Evolutionary conservation across 1,140 invertebrate species (phyloP).

Genomic region (Drosophila willistoni): DNA sequence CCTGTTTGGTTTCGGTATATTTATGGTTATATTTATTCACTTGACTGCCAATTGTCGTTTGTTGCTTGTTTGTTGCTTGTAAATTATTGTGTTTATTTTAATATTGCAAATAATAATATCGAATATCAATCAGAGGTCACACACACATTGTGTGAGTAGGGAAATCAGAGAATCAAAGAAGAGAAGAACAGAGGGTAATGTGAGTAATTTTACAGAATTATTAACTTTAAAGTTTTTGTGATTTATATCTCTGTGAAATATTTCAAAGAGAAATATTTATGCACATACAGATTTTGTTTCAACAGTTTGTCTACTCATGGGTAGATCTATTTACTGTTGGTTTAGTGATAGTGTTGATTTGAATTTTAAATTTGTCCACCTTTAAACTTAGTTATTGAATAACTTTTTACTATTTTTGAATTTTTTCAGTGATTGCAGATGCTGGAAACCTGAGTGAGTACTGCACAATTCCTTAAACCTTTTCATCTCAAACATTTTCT

Average conservation of each 20-base stretch:
- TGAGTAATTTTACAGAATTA: slow-evolving; percentile 11
- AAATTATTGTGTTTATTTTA: slow-evolving; percentile 45
- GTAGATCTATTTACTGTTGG: no score
- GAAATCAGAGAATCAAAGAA: background rate
- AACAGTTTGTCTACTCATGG: background rate
- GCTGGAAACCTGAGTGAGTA: background rate
- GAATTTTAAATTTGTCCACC: no score
- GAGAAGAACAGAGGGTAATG: background rate
- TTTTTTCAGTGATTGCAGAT: background rate
- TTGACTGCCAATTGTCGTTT: slow-evolving; percentile 40
- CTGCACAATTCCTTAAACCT: background rate
- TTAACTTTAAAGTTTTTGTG: slow-evolving; percentile 3
- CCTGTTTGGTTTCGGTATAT: slow-evolving; percentile 22
- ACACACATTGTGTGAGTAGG: slow-evolving; percentile 7
- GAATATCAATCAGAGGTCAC: slow-evolving; percentile 30
- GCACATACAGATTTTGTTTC: background rate
- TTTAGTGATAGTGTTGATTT: no score
- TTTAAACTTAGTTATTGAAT: background rate
- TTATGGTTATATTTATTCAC: slow-evolving; percentile 37
- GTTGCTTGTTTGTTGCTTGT: slow-evolving; percentile 22
- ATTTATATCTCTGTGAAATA: background rate
- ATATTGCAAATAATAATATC: slow-evolving; percentile 41
- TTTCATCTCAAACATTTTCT: background rate
- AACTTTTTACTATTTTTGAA: background rate
- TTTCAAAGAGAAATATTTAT: slow-evolving; percentile 1